Conservation (phyloP, 1,140 invertebrate species). For the Cyphomyrmex costatus region DNA sequence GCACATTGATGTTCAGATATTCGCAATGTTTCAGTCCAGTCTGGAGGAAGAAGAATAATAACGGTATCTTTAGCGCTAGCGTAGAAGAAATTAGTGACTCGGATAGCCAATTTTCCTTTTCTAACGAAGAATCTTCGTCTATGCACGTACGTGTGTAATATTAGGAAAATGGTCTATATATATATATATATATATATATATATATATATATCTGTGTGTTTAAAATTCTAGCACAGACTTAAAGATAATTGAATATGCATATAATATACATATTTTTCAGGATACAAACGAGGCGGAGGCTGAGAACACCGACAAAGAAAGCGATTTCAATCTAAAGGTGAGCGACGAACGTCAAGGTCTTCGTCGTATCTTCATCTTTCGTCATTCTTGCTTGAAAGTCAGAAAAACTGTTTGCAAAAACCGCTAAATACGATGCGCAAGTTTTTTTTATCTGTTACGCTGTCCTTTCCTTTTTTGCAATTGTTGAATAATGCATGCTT, state of each 20-base stretch:
- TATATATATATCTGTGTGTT: background rate
- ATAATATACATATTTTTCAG: constrained; percentile 71
- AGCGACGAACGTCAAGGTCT: background rate
- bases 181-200: background rate
- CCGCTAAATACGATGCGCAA: constrained; percentile 21
- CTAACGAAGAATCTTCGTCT: constrained; percentile 85
- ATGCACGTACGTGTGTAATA: constrained; percentile 78
- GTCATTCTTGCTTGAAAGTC: background rate
- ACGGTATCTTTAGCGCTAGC: constrained; percentile 83
- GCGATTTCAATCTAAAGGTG: constrained; percentile 86
- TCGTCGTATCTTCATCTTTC: constrained; percentile 21
- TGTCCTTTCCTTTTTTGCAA: constrained; percentile 38
- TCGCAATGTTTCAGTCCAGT: constrained; percentile 85
- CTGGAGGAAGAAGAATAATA: constrained; percentile 86
- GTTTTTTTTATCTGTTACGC: constrained; percentile 24
- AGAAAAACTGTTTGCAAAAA: constrained; percentile 41
- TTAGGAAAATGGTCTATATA: background rate
- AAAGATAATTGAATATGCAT: background rate
- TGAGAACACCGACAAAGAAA: constrained; percentile 84
- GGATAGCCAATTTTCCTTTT: constrained; percentile 85
- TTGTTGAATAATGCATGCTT: constrained; percentile 29
- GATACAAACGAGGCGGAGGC: constrained; percentile 81
- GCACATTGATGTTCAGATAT: constrained; percentile 73
- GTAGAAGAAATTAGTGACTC: constrained; percentile 84
- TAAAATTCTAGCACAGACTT: background rate